A percentile compares a stretch with the other conserved stretches of the same genome.
These are phyloP conservation scores for Neodiprion virginianus DNA, from an alignment of 1,140 invertebrate genomes.

Conservation along the genomic window DNA sequence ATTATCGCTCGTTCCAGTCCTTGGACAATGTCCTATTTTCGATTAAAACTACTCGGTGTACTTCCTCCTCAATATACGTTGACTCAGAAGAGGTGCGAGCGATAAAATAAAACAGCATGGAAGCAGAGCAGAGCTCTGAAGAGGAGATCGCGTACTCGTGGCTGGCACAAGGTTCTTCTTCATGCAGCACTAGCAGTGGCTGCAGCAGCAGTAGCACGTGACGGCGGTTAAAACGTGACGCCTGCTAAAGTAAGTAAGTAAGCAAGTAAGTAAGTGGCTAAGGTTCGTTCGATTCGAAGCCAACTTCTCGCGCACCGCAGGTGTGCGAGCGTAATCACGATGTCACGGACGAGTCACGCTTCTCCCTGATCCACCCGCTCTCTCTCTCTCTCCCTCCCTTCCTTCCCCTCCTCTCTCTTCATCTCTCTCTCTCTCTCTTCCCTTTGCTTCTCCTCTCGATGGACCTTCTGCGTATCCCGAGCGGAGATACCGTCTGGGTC, in stretches of 20 bases:
- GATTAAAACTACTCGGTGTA: too few relatives aligned
- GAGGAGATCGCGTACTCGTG: not conserved
- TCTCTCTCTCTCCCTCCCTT: conserved; percentile 9
- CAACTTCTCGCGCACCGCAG: conserved; percentile 3
- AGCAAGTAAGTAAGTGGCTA: not conserved
- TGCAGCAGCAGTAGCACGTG: not conserved
- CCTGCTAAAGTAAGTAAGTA: not conserved
- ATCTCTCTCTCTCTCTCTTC: conserved; percentile 20
- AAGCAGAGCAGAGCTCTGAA: not conserved
- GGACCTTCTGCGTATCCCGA: too few relatives aligned
- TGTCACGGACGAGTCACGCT: conserved; percentile 18
- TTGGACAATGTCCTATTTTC: too few relatives aligned
- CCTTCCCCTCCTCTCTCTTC: not conserved
- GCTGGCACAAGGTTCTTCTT: not conserved
- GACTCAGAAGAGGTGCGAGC: too few relatives aligned
- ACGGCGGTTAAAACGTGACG: not conserved
- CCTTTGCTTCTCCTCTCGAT: conserved; percentile 25
- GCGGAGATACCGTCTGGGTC: too few relatives aligned
- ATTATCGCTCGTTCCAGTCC: too few relatives aligned
- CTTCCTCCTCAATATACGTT: too few relatives aligned
- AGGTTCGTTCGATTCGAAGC: not conserved
- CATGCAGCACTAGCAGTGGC: not conserved
- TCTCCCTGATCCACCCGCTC: conserved; percentile 26
- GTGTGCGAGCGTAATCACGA: conserved; percentile 6
- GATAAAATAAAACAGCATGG: not conserved